Evolutionary conservation across 2,888 invertebrate genomes (phyloP).

Genomic region (Amitus sp.): DNA sequence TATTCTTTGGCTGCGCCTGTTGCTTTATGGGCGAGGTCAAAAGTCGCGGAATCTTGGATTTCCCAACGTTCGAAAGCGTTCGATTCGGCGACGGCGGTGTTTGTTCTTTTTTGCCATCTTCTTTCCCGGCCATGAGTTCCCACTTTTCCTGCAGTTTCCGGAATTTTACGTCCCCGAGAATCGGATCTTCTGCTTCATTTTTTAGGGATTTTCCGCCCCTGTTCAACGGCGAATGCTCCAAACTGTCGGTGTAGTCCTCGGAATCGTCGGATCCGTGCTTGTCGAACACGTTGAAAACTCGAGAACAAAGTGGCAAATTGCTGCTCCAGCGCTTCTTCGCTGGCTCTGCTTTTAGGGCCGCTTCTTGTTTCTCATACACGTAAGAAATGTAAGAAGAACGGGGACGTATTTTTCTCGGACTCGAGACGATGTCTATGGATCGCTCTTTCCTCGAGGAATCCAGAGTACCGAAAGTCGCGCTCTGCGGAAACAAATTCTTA

Average conservation of each 20-base stretch:
- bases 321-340: slow-evolving; percentile 80
- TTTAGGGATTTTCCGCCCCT: slow-evolving; percentile 21
- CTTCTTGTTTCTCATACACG: slow-evolving; percentile 67
- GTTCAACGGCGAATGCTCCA: slow-evolving; percentile 70
- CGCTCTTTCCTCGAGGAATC: slow-evolving; percentile 39
- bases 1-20: slow-evolving; percentile 46
- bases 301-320: slow-evolving; percentile 72
- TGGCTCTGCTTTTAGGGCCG: slow-evolving; percentile 68
- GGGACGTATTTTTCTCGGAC: slow-evolving; percentile 71
- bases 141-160: slow-evolving; percentile 81
- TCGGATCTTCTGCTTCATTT: slow-evolving; percentile 47
- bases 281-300: slow-evolving; percentile 79
- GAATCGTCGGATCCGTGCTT: slow-evolving; percentile 75
- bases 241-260: slow-evolving; percentile 78
- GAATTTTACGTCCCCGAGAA: slow-evolving; percentile 78
- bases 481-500: slow-evolving; percentile 16
- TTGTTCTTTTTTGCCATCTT: slow-evolving; percentile 60
- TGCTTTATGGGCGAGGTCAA: slow-evolving; percentile 79
- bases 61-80: slow-evolving; percentile 62
- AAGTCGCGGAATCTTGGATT: slow-evolving; percentile 80
- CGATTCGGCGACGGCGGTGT: slow-evolving; percentile 64
- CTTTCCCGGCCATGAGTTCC: slow-evolving; percentile 78
- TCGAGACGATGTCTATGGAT: slow-evolving; percentile 41
- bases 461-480: slow-evolving; percentile 44
- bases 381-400: slow-evolving; percentile 75